Percentiles rank a stretch among this genome's conserved stretches.
Conservation (phyloP, 1,140 invertebrate genomes). For the Musca domestica region DNA sequence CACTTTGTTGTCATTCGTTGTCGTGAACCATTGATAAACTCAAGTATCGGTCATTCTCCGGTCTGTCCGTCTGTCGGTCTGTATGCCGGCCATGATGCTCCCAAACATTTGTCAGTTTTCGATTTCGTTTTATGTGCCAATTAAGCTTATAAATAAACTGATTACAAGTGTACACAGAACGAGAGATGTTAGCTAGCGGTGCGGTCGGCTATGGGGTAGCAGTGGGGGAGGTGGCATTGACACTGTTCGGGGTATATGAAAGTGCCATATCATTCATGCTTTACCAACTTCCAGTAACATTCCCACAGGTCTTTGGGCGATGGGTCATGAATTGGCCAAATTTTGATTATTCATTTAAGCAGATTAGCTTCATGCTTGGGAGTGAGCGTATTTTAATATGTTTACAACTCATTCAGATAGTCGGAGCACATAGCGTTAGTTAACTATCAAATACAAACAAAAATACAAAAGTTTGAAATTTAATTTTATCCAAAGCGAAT, state of each 20-base stretch:
- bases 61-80: neutral
- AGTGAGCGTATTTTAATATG: no score
- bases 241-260: neutral
- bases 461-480: no score
- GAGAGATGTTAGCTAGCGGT: neutral
- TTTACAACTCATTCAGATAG: no score
- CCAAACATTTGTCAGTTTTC: conserved; percentile 1
- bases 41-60: neutral
- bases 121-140: conserved; percentile 16
- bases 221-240: neutral
- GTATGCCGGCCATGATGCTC: no score
- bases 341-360: neutral
- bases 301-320: conserved; percentile 3
- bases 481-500: no score
- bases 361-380: no score
- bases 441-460: no score
- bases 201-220: neutral
- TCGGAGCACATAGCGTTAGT: no score
- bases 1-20: conserved; percentile 7
- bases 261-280: neutral
- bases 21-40: neutral
- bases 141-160: conserved; percentile 7
- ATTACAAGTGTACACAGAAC: neutral
- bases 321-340: conserved; percentile 4
- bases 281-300: neutral